Percentiles rank a stretch among this genome's conserved stretches.
These are phyloP conservation scores for Rhingia rostrata DNA, from an alignment of 2,888 invertebrate species.

Conservation along the genomic window DNA sequence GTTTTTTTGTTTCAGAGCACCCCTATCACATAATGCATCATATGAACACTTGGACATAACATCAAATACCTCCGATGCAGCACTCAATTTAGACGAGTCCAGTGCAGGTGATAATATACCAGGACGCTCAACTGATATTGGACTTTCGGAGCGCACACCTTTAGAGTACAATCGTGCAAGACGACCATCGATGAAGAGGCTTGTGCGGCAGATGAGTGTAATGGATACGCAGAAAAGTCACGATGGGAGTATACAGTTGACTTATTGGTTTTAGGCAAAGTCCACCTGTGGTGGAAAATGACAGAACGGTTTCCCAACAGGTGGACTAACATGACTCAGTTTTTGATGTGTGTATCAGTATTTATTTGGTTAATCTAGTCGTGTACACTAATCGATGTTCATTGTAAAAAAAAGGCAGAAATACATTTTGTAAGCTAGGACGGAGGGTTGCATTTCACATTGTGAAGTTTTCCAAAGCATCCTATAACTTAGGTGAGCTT, in stretches of 20 bases:
- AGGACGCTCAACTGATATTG: conserved; percentile 77
- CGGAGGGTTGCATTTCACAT: neutral
- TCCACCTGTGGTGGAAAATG: no score
- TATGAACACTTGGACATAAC: conserved; percentile 90
- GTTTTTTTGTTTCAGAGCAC: conserved; percentile 82
- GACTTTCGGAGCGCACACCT: conserved; percentile 83
- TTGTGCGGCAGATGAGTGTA: conserved; percentile 90
- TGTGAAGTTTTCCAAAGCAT: no score
- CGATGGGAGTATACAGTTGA: conserved; percentile 92
- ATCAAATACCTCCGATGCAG: conserved; percentile 79
- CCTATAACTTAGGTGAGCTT: neutral
- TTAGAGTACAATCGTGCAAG: conserved; percentile 79
- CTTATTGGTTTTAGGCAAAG: conserved; percentile 90
- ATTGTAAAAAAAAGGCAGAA: conserved; percentile 38
- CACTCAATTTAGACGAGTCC: conserved; percentile 78
- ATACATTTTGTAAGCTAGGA: conserved; percentile 30
- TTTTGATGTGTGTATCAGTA: conserved; percentile 43
- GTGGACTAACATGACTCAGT: neutral
- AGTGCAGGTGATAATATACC: conserved; percentile 79
- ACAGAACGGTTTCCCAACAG: neutral
- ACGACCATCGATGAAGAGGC: conserved; percentile 86
- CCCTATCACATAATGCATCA: conserved; percentile 85
- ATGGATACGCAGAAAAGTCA: conserved; percentile 92
- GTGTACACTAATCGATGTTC: conserved; percentile 26
- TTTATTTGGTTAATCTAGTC: conserved; percentile 9